Evolutionary conservation across 2,888 invertebrate genomes (phyloP), one percentile per base, ranked within the genome.

Genomic region (Xylocampa areola): DNA sequence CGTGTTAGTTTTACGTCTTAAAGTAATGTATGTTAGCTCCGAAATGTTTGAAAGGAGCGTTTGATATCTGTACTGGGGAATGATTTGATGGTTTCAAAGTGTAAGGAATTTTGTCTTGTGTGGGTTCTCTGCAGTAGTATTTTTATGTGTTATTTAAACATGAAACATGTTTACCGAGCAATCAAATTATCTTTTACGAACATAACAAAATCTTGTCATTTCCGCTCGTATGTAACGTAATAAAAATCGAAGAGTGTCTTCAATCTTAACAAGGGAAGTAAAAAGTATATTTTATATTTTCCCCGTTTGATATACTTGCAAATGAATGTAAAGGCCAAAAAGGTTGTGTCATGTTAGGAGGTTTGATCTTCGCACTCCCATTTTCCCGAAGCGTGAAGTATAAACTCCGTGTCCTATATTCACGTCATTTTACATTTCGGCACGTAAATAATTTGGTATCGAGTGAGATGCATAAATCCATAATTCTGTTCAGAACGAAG

Each of bases 391-490:
- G 32, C 23, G 11, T 14, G 4, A 39, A 33, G 43, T 33, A 41
- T 39, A 60, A 51, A 25, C 27, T 11, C 4, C 27, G 43, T 45
- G 36, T 35, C 33, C 40, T 49, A 61, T 54, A 58, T 59, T 54
- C 52, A 57, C 55, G 25, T 64, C 58, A 64, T 73, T 61, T 59
- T 51, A 51, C 60, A 68, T 72, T 68, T 73, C 67, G 64, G 62
- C 68, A 68, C 66, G 66, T 64, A 74, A 74, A 75, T 73, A 68
- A 68, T 75, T 75, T 70, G 66, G 70, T 66, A 60, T 51, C 48
- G 61, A 68, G 53, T 51, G 68, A 64, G 65, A 60, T 70, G 68
- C 73, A 75, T 69, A 68, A 61, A 75, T 68, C 67, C 65, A 75
- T 68, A 70, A 70, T 64, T 53, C 61, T 50, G 67, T 49, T 53